phyloP scores from a whole-genome alignment of 2,888 invertebrate species.

The Drosophila melanosoma region DNA sequence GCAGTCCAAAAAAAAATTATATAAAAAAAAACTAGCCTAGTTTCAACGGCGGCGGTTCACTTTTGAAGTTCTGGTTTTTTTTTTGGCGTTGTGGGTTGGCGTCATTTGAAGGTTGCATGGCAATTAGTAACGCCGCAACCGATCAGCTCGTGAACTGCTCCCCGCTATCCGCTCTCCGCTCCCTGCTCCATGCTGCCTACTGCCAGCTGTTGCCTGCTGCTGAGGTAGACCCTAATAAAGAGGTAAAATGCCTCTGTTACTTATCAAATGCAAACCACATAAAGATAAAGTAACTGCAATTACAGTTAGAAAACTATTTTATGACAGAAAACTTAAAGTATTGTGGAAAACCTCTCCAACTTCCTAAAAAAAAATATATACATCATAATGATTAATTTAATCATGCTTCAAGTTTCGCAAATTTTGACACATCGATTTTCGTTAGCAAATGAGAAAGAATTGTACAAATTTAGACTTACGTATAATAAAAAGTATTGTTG shows the following conservation, averaged over 20 bases:
- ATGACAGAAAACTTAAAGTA: not conserved
- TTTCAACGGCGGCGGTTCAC: conserved; percentile 42
- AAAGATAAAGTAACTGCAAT: conserved; percentile 36
- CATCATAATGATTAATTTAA: not conserved
- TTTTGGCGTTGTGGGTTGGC: conserved; percentile 30
- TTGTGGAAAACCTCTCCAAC: not conserved
- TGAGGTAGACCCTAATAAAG: conserved; percentile 10
- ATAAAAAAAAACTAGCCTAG: conserved; percentile 55
- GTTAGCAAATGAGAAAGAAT: not conserved
- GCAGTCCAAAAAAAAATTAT: conserved; percentile 33
- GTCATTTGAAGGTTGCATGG: conserved; percentile 75
- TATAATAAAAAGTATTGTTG: not conserved
- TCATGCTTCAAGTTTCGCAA: not conserved
- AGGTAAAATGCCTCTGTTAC: conserved; percentile 5
- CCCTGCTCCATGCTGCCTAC: not conserved
- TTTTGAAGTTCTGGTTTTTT: conserved; percentile 64
- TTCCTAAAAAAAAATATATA: not conserved
- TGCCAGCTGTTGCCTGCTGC: not conserved
- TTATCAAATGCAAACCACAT: conserved; percentile 56
- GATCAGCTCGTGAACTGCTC: conserved; percentile 14
- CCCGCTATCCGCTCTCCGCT: not conserved
- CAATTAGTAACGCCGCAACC: conserved; percentile 70
- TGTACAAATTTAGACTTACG: not conserved
- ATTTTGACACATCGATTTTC: not conserved
- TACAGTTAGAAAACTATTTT: not conserved